A percentile compares a stretch with the other conserved stretches of the same genome.
Conservation (phyloP, 2,888 invertebrate genomes). For the Mesorhabditis spiculigera region DNA sequence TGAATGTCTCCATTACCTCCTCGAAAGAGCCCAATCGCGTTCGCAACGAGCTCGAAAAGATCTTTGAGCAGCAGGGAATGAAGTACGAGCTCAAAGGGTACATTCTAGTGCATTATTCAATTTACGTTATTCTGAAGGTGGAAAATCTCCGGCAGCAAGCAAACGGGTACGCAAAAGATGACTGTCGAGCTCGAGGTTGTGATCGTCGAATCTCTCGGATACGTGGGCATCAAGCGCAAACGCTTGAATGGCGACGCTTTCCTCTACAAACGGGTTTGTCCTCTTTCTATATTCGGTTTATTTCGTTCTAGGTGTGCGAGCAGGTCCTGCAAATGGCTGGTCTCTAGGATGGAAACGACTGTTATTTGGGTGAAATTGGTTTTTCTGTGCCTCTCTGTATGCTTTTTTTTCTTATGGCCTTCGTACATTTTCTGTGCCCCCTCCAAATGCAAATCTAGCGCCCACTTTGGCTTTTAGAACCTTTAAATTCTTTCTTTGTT, state of each 20-base stretch:
- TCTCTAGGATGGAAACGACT: constrained; percentile 13
- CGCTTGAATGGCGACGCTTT: constrained; percentile 76
- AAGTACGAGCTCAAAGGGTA: constrained; percentile 41
- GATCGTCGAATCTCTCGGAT: constrained; percentile 60
- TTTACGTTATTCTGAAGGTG: constrained; percentile 63
- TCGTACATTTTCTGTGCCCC: too few species aligned
- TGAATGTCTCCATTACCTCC: constrained; percentile 73
- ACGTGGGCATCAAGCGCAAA: constrained; percentile 68
- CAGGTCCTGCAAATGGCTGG: constrained; percentile 64
- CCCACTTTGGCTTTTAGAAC: too few species aligned
- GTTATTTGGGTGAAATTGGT: too few species aligned
- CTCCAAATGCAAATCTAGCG: too few species aligned
- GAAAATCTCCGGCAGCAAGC: constrained; percentile 70
- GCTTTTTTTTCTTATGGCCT: too few species aligned
- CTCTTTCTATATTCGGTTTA: neutral
- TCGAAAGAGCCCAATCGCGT: constrained; percentile 70
- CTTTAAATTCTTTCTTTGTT: too few species aligned
- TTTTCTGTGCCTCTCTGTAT: too few species aligned
- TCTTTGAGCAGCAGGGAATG: constrained; percentile 61
- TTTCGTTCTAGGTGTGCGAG: constrained; percentile 70
- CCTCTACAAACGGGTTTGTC: constrained; percentile 70
- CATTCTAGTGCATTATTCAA: constrained; percentile 4
- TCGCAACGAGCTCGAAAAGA: constrained; percentile 67
- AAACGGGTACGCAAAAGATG: constrained; percentile 63
- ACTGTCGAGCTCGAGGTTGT: constrained; percentile 74